These are phyloP conservation scores for Mythimna loreyi DNA, from an alignment of 2,888 invertebrate genomes.

Conservation along the genomic window DNA sequence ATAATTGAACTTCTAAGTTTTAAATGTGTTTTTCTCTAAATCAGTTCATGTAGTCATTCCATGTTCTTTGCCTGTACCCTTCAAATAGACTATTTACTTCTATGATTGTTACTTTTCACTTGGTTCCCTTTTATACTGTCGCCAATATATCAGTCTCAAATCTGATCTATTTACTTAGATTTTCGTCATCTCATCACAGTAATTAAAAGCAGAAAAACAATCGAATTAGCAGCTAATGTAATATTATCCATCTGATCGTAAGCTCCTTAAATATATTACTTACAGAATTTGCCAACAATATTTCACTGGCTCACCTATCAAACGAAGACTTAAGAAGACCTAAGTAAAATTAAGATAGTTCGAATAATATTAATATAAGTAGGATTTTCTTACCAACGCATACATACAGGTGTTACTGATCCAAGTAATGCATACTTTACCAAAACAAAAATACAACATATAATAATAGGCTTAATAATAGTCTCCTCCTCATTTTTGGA, in stretches of 20 bases:
- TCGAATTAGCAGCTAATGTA: not conserved
- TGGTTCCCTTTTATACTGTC: not conserved
- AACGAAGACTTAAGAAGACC: not conserved
- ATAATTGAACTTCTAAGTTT: too few relatives aligned
- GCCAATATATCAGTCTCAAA: not conserved
- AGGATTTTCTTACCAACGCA: not conserved
- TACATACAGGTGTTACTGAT: not conserved
- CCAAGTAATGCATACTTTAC: not conserved
- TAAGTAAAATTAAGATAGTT: slow-evolving; percentile 1
- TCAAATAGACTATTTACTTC: not conserved
- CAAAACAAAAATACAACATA: slow-evolving; percentile 7
- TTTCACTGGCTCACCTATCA: not conserved
- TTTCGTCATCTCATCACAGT: not conserved
- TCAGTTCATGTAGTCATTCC: too few relatives aligned
- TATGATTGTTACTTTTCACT: not conserved
- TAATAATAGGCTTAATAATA: not conserved
- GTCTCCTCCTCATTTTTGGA: not conserved
- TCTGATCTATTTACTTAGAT: not conserved
- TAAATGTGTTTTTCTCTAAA: too few relatives aligned
- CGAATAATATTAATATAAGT: not conserved
- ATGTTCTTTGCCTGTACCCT: too few relatives aligned
- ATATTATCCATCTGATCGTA: not conserved
- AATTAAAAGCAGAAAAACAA: not conserved
- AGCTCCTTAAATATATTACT: not conserved
- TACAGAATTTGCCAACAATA: not conserved